phyloP scores from a whole-genome alignment of 2,797 vertebrate species.

The Apodemus agrarius region DNA sequence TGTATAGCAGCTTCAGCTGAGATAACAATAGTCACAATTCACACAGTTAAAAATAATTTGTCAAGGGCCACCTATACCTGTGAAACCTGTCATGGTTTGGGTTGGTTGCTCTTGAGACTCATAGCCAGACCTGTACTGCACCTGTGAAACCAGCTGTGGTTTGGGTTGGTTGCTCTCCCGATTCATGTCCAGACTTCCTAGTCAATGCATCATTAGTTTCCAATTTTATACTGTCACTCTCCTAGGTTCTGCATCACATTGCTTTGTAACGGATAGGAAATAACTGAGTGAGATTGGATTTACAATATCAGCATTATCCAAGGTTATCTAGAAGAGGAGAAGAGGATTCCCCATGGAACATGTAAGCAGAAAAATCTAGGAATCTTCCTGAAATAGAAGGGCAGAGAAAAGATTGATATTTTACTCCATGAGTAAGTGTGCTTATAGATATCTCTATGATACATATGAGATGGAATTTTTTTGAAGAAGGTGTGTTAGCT shows the following conservation, averaged over 20 bases:
- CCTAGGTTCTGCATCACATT: not conserved
- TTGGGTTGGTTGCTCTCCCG: not conserved
- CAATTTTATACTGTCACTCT: not conserved
- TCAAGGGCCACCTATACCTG: constrained; percentile 57
- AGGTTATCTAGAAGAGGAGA: not conserved
- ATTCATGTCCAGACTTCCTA: not conserved
- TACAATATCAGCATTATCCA: not conserved
- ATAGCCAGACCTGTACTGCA: not conserved
- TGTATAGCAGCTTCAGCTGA: not conserved
- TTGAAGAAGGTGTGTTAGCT: not conserved
- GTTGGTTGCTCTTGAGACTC: not conserved
- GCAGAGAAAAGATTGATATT: not conserved
- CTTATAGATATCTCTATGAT: too few relatives aligned
- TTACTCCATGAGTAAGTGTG: not conserved
- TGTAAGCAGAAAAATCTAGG: not conserved
- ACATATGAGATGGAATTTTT: not conserved
- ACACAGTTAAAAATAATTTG: not conserved
- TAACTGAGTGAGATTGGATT: not conserved
- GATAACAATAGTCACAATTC: constrained; percentile 47
- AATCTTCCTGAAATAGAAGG: not conserved
- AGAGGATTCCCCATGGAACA: not conserved
- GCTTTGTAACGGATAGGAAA: not conserved
- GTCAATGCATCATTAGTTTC: constrained; percentile 31
- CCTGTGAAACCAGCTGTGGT: not conserved
- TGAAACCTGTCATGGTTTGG: constrained; percentile 26